phyloP scores from a whole-genome alignment of 2,797 vertebrate species.

The Sebastes oblongus region DNA sequence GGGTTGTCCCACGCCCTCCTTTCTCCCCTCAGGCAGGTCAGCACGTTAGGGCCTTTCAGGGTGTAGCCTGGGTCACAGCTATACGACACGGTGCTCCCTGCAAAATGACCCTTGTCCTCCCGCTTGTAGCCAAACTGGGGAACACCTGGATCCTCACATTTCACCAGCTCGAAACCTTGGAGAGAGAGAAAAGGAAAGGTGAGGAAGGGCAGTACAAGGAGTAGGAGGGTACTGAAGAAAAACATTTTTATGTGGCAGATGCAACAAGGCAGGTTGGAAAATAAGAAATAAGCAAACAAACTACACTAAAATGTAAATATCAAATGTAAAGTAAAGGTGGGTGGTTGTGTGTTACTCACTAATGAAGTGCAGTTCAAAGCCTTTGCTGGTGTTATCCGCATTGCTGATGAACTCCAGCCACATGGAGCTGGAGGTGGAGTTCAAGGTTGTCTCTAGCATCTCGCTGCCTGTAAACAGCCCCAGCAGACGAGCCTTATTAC shows the following conservation, averaged over 20 bases:
- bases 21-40: conserved; percentile 93
- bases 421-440: conserved; percentile 97
- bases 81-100: conserved; percentile 93
- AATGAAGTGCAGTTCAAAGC: conserved; percentile 95
- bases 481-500: conserved; percentile 90
- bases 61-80: conserved; percentile 94
- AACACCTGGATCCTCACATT: conserved; percentile 94
- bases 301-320: not conserved
- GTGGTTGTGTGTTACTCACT: conserved; percentile 84
- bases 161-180: conserved; percentile 95
- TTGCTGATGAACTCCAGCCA: conserved; percentile 97
- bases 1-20: conserved; percentile 94
- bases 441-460: conserved; percentile 88
- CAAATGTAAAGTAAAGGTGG: not conserved
- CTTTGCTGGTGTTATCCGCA: conserved; percentile 91
- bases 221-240: not conserved
- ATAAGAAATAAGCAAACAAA: not conserved
- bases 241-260: not conserved
- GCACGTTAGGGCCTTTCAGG: conserved; percentile 86
- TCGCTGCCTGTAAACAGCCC: conserved; percentile 89
- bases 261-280: not conserved
- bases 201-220: not conserved
- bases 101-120: conserved; percentile 95
- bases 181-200: not conserved
- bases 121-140: conserved; percentile 95